phyloP scores from a whole-genome alignment of 2,888 invertebrate genomes.

The Drosophila colorata region DNA sequence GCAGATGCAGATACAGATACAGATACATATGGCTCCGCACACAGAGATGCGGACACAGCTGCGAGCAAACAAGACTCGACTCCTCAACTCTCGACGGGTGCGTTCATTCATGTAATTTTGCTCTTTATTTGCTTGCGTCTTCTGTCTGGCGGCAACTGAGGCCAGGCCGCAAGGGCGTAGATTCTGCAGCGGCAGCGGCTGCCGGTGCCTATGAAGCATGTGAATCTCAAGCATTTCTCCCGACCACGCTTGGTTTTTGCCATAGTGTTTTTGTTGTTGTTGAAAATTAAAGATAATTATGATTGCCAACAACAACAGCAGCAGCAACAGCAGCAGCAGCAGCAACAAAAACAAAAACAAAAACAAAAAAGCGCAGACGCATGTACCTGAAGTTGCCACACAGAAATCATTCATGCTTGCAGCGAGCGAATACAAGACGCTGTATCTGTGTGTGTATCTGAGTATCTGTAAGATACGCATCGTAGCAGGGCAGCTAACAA shows the following conservation, averaged over 20 bases:
- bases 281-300: slow-evolving; percentile 71
- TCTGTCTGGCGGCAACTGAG: slow-evolving; percentile 6
- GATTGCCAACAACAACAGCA: slow-evolving; percentile 50
- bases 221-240: slow-evolving; percentile 43
- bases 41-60: not conserved
- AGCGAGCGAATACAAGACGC: slow-evolving; percentile 33
- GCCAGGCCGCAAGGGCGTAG: slow-evolving; percentile 1
- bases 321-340: not conserved
- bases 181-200: not conserved
- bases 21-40: no score
- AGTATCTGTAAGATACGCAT: slow-evolving; percentile 55
- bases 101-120: slow-evolving; percentile 67
- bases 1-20: not conserved
- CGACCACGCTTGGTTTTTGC: slow-evolving; percentile 11
- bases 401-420: slow-evolving; percentile 60
- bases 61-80: slow-evolving; percentile 6
- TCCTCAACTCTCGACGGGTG: slow-evolving; percentile 8
- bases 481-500: slow-evolving; percentile 49
- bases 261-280: slow-evolving; percentile 27
- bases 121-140: slow-evolving; percentile 45
- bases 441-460: slow-evolving; percentile 19
- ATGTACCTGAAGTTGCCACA: slow-evolving; percentile 35
- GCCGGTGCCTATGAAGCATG: slow-evolving; percentile 34
- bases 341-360: not conserved
- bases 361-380: slow-evolving; percentile 14